Conservation (phyloP, 1,140 invertebrate species). For the Leptonema lineaticorne region DNA sequence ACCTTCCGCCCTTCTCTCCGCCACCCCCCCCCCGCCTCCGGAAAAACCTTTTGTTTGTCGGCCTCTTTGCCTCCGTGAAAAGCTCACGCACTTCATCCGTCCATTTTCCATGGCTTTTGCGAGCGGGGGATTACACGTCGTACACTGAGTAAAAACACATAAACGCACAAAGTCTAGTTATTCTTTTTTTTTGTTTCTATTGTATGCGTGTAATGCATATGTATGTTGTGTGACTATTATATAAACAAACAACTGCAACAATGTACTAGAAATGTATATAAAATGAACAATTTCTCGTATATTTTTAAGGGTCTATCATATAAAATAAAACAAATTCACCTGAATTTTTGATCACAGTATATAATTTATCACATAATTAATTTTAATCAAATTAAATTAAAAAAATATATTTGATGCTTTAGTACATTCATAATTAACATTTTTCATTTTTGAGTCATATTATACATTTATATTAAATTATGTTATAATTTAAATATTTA, state of each 20-base stretch:
- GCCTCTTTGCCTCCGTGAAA: background rate
- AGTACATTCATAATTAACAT: too few species aligned
- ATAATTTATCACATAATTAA: too few species aligned
- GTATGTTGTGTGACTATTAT: background rate
- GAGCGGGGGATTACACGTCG: background rate
- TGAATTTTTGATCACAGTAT: too few species aligned
- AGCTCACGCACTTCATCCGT: slow-evolving; percentile 11
- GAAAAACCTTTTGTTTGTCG: background rate
- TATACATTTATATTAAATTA: too few species aligned
- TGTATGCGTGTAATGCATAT: background rate
- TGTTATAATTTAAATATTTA: too few species aligned
- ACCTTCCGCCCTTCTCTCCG: too few species aligned
- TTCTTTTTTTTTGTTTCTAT: too few species aligned
- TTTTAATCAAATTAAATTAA: too few species aligned
- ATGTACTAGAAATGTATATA: background rate
- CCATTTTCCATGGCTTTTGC: background rate
- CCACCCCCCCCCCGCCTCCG: too few species aligned
- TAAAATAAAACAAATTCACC: background rate
- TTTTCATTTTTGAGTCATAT: too few species aligned
- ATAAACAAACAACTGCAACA: too few species aligned
- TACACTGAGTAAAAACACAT: background rate
- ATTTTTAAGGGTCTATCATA: background rate
- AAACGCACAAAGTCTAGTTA: background rate
- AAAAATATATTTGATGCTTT: too few species aligned
- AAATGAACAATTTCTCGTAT: background rate